These are phyloP conservation scores for Gryllus longicercus DNA, from an alignment of 2,888 invertebrate genomes.

Conservation along the genomic window DNA sequence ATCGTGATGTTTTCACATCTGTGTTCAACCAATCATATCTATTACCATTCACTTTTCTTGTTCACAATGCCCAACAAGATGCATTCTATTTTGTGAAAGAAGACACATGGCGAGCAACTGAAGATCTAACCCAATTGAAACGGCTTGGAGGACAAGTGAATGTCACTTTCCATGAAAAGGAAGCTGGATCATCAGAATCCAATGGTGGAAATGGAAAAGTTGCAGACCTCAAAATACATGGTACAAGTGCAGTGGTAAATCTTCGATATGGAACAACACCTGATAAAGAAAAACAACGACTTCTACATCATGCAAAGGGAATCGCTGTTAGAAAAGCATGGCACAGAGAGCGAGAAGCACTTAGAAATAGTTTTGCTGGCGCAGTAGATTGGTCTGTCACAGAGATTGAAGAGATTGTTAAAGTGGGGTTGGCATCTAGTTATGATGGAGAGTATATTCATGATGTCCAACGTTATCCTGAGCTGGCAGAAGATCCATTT, in stretches of 20 bases:
- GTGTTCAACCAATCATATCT: constrained; percentile 87
- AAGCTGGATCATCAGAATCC: constrained; percentile 51
- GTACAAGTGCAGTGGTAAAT: constrained; percentile 85
- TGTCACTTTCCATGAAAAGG: constrained; percentile 84
- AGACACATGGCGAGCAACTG: constrained; percentile 82
- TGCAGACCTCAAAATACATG: constrained; percentile 86
- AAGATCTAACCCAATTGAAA: constrained; percentile 84
- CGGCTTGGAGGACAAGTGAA: constrained; percentile 86
- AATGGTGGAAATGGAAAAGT: constrained; percentile 41
- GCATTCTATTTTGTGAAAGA: constrained; percentile 92
- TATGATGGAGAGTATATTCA: constrained; percentile 91
- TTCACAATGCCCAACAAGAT: constrained; percentile 85
- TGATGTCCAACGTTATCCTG: constrained; percentile 84
- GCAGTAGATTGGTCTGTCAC: constrained; percentile 80
- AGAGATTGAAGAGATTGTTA: constrained; percentile 85
- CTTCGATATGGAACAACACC: constrained; percentile 91
- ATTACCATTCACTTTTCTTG: constrained; percentile 81
- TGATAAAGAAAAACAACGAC: constrained; percentile 81
- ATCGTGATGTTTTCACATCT: constrained; percentile 86
- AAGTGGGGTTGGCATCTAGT: constrained; percentile 75
- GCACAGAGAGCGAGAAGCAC: constrained; percentile 84
- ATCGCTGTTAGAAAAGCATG: constrained; percentile 87
- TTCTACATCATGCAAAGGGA: constrained; percentile 85
- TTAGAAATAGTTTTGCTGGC: constrained; percentile 73
- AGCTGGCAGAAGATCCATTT: constrained; percentile 92